Base-by-base conservation (phyloP, 2,113 vertebrate genomes). In the Tragelaphus imberbis region DNA sequence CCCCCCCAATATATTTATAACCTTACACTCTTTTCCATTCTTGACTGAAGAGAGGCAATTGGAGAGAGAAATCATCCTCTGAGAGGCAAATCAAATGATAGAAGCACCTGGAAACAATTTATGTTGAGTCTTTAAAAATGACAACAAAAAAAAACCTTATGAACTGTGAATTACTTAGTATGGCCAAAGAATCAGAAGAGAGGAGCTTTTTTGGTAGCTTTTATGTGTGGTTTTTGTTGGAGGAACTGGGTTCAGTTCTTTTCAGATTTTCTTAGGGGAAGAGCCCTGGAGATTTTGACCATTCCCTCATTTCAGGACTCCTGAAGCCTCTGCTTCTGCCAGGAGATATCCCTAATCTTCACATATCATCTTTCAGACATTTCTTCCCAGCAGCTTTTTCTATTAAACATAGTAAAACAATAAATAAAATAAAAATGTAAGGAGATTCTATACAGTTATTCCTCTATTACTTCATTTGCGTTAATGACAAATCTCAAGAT, bases 251-350 rank as follows among this genome's bases (percentile, higher is more conserved):
- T 82, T 90, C 16, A 71, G 53, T 47, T 95, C 53, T 90, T 79
- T 61, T 88, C 75, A 94, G 47, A 47, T 94, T 97, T 92, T 92
- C 68, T 90, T 40, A 40, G n/a, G 68, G 68, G 80, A 47, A 51
- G 3, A 28, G 17, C 16, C 56, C 51, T 92, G 86, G 81, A 58
- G 51, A 82, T 75, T 92, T 89, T 86, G 53, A 92, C 49, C 44
- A 85, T 75, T 86, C 44, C 25, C 6, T 85, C 16, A 56, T 75
- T 77, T 88, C 44, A 86, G 16, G 51, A 91, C 14, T 96, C 61
- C 33, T 63, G 53, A 96, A 58, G 30, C 30, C 49, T 53, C 63
- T 88, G 40, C 51, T 94, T 92, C 56, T 92, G 28, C 47, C 47
- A 85, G 81, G 40, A 96, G 89, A 86, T 56, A 75, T 53, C 12